Evolutionary conservation across 2,888 invertebrate species (phyloP), one percentile per base, ranked within the genome.

Genomic region (Morinoia aosen): DNA sequence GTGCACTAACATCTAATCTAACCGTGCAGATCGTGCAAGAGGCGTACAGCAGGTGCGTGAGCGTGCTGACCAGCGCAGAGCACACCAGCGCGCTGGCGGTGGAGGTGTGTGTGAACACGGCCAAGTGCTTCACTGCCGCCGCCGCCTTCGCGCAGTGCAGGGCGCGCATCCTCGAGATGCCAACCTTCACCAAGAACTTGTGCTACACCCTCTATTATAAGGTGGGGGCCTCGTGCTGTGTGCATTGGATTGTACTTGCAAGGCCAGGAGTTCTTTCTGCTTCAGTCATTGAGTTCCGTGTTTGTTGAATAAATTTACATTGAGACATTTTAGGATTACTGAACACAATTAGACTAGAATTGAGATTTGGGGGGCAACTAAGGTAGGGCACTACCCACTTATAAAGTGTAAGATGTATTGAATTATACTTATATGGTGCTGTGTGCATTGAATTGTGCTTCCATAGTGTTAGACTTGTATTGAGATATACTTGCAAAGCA

Each of bases 121-220:
- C 99, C 40, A 98, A 98, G 96, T 99, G 99, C 97, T 99, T 99
- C 97, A 98, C 99, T n/a, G 99, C 99, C 8, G 99, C 99, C 7
- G 99, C 99, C 64, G 98, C 98, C 97, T 99, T 99, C 98, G 98
- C 98, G 97, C 98, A 98, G 91, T 99, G 99, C 97, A 98, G 99
- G 97, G 98, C 98, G 97, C 98, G 98, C 96, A 98, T 99, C 97
- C 98, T 99, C 8, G 98, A 98, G 97, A 98, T 99, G 97, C 98
- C 99, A n/a, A 98, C 98, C 97, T 98, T 99, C 64, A 98, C 99
- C 96, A 98, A 98, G 95, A 99, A 99, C 97, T 97, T 99, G 19
- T 98, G 98, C 97, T 98, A 98, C 96, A 98, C 99, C 96, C 98
- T 99, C 16, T 98, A 98, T 97, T 99, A 98, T 97, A 98, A 98